Evolutionary conservation across 2,113 vertebrate genomes (phyloP).

Genomic region (Brachypodius melanocephalos): DNA sequence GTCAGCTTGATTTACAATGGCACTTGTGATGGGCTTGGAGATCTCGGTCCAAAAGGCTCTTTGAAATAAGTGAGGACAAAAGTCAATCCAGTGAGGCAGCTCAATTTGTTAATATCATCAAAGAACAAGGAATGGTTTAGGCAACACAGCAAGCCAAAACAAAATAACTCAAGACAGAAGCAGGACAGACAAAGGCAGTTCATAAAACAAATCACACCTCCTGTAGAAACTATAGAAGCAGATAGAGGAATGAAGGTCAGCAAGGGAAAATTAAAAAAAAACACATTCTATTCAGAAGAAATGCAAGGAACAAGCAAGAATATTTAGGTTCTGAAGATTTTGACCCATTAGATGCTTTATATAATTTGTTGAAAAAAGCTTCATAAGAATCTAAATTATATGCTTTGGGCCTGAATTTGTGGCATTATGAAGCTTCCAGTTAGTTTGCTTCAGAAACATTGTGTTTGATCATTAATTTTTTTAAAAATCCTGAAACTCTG

Average conservation of each 20-base stretch:
- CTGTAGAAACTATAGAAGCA: not conserved
- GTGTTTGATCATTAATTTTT: not conserved
- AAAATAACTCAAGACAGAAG: conserved; percentile 11
- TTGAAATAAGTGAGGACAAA: conserved; percentile 37
- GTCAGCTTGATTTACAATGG: conserved; percentile 56
- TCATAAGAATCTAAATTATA: not conserved
- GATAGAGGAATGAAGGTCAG: not conserved
- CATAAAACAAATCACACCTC: conserved; percentile 24
- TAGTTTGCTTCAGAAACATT: not conserved
- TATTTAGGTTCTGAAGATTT: not conserved
- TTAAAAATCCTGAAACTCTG: not conserved
- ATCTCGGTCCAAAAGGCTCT: conserved; percentile 43
- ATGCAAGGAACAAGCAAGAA: not conserved
- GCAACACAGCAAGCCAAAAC: not conserved
- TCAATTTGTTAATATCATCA: conserved; percentile 53
- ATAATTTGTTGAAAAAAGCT: not conserved
- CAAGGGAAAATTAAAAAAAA: not conserved
- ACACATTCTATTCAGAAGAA: not conserved
- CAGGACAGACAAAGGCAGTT: not conserved
- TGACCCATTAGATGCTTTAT: not conserved
- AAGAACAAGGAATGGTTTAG: conserved; percentile 33
- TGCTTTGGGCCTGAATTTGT: not conserved
- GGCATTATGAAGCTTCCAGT: not conserved
- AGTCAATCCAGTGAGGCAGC: conserved; percentile 50
- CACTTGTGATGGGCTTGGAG: conserved; percentile 45